A percentile compares a stretch with the other conserved stretches of the same genome.
Conservation (phyloP, 1,140 invertebrate genomes). For the Tetramorium simillimum region DNA sequence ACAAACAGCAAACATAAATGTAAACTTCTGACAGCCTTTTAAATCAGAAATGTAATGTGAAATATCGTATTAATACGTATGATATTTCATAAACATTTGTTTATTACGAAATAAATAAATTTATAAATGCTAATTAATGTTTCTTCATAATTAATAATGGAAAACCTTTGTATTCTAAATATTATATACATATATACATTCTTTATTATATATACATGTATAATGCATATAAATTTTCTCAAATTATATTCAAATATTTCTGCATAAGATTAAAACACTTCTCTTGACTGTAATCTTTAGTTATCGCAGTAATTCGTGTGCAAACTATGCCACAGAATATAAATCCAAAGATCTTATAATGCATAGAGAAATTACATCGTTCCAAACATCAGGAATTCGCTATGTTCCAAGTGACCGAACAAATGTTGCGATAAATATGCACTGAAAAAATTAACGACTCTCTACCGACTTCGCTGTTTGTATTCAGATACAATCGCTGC, state of each 20-base stretch:
- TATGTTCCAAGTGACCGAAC: not conserved
- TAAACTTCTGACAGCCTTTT: not conserved
- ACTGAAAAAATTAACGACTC: conserved; percentile 46
- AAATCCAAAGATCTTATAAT: conserved; percentile 7
- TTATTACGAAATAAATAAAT: not conserved
- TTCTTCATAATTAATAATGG: not conserved
- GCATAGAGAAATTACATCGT: not conserved
- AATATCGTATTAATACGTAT: not conserved
- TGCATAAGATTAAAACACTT: not conserved
- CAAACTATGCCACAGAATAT: not conserved
- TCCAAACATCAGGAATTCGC: not conserved
- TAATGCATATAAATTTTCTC: not conserved
- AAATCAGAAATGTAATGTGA: conserved; percentile 7
- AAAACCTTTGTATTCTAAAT: not conserved
- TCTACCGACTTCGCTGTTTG: conserved; percentile 29
- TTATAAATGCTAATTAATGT: not conserved
- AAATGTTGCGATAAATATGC: conserved; percentile 32
- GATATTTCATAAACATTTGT: not conserved
- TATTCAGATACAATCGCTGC: conserved; percentile 46
- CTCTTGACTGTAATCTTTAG: not conserved
- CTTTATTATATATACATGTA: too few species aligned
- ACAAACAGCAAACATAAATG: not conserved
- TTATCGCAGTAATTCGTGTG: not conserved
- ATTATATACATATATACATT: not conserved
- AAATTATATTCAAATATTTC: not conserved